phyloP scores from a whole-genome alignment of 1,140 invertebrate genomes.

The Arctopsyche grandis region DNA sequence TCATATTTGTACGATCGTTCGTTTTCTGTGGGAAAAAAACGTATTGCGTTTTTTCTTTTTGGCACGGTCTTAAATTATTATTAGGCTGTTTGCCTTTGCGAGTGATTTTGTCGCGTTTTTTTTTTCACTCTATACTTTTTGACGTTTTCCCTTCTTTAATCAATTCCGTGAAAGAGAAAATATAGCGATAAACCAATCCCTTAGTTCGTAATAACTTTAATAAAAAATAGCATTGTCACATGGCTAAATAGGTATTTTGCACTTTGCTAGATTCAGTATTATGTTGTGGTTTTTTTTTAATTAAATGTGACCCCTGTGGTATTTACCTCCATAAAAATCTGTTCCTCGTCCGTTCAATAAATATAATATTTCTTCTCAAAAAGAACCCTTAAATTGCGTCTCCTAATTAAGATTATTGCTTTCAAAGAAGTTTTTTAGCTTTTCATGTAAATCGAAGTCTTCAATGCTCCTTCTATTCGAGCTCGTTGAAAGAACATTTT shows the following conservation, averaged over 20 bases:
- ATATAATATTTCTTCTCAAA: not conserved
- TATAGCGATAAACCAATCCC: too few species aligned
- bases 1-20: not conserved
- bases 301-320: not conserved
- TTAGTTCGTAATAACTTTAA: too few species aligned
- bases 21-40: not conserved
- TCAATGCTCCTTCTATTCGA: not conserved
- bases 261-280: too few species aligned
- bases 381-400: slow-evolving; percentile 18
- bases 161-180: not conserved
- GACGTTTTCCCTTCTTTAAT: not conserved
- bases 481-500: not conserved
- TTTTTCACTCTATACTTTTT: not conserved
- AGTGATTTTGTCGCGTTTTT: not conserved
- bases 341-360: not conserved
- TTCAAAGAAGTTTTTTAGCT: slow-evolving; percentile 14
- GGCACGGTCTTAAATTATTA: not conserved
- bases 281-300: too few species aligned
- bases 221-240: too few species aligned
- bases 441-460: not conserved
- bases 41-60: not conserved
- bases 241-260: too few species aligned
- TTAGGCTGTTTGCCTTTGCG: not conserved
- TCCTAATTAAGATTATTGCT: slow-evolving; percentile 17
- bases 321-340: not conserved